These are phyloP conservation scores for Eristalis tenax DNA, from an alignment of 2,888 invertebrate species.

Conservation along the genomic window DNA sequence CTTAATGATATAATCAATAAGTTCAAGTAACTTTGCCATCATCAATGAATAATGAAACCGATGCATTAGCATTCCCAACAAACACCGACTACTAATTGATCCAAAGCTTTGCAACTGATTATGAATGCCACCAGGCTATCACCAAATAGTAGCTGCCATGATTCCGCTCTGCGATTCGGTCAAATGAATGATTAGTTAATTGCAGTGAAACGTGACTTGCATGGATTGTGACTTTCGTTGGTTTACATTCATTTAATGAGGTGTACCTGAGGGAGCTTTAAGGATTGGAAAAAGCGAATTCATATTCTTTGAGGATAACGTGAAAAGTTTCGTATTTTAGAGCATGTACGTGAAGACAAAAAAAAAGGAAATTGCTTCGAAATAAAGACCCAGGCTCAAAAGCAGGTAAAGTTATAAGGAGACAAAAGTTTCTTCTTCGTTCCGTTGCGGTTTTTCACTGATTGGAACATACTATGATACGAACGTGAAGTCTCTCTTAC, in stretches of 20 bases:
- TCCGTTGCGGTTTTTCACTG: too few species aligned
- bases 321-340: neutral
- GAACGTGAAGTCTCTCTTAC: too few species aligned
- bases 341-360: neutral
- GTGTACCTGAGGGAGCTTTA: neutral
- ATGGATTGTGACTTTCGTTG: neutral
- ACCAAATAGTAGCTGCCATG: neutral
- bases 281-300: neutral
- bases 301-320: neutral
- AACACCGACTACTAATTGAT: neutral
- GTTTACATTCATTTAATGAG: neutral
- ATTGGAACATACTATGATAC: too few species aligned
- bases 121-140: neutral
- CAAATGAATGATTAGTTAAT: constrained; percentile 30
- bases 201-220: constrained; percentile 19
- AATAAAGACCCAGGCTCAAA: neutral
- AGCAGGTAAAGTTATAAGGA: neutral
- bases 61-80: neutral
- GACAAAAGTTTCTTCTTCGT: neutral
- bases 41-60: neutral
- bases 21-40: neutral
- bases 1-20: neutral
- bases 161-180: neutral
- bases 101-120: neutral
- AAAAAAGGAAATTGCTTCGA: neutral